phyloP scores from a whole-genome alignment of 1,140 invertebrate species.

The Triops cancriformis region DNA sequence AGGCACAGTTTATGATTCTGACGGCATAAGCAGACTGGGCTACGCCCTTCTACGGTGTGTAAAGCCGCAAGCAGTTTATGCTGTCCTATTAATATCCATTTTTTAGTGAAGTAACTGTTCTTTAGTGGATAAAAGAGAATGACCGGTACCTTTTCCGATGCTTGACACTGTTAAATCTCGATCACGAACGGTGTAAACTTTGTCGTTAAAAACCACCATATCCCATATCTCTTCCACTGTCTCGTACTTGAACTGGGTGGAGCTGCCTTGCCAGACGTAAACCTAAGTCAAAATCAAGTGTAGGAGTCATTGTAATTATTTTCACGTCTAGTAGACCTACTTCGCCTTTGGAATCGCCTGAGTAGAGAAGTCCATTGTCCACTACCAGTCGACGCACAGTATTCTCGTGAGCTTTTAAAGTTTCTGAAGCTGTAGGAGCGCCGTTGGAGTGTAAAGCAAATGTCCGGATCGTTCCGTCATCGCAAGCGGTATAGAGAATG shows the following conservation, averaged over 20 bases:
- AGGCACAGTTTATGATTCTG: conserved; percentile 9
- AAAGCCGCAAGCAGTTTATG: background rate
- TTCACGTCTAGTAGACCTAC: background rate
- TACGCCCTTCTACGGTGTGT: conserved; percentile 20
- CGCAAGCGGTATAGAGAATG: background rate
- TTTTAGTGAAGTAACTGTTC: background rate
- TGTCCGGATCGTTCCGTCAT: background rate
- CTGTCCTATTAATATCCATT: background rate
- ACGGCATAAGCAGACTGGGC: conserved; percentile 18
- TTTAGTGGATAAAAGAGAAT: background rate
- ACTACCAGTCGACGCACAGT: background rate
- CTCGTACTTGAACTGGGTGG: background rate
- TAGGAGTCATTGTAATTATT: background rate
- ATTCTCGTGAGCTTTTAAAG: background rate
- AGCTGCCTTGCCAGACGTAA: conserved; percentile 16
- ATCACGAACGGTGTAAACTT: conserved; percentile 22
- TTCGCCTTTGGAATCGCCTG: background rate
- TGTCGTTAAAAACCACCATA: conserved; percentile 3
- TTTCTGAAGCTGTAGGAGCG: background rate
- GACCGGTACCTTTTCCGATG: background rate
- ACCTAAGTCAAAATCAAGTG: conserved; percentile 1
- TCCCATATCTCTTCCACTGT: conserved; percentile 26
- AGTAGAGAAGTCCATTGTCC: background rate
- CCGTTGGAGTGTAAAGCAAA: background rate
- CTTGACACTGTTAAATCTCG: conserved; percentile 22